Evolutionary conservation across 2,888 invertebrate species (phyloP), one percentile per base, ranked within the genome.

Genomic region (Keiferia lycopersicella): DNA sequence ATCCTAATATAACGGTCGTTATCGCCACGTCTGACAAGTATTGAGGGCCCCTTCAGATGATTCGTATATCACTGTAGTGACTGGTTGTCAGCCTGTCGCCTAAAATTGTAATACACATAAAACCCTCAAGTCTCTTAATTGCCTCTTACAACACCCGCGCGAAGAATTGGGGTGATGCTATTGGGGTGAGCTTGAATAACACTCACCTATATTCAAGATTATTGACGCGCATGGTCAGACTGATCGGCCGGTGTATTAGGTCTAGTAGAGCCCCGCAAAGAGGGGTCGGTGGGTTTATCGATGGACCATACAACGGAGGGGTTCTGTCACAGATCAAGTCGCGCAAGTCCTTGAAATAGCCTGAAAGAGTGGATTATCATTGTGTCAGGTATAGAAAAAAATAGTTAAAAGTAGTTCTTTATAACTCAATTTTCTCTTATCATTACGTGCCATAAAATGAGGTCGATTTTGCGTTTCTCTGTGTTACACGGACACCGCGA

Each of bases 171-270:
- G n/a, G n/a, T n/a, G n/a, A 26, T 6, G 26, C 26, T 26, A 26
- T 26, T 26, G 26, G 26, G 26, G 2, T 6, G 3, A 26, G 26
- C 6, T 26, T 3, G 1, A 34, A 58, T 30, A 14, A 0, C 4
- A 92, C 87, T 80, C 87, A 92, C 80, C 92, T 88, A 74, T 93
- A 94, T 56, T 92, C 86, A 56, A 87, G 77, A 62, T 86, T 75
- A 66, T 87, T 79, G 16, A 86, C 72, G 68, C 80, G 79, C 69
- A 92, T 84, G 58, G 94, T 90, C 67, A 95, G 88, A 39, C 92
- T 88, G 64, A 98, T 88, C 0, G 98, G 97, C 69, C 96, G 93
- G 73, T 95, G 93, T 65, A 98, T 93, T 76, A 98, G 93, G 73
- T 95, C 94, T 64, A 96, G 86, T 1, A 97, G 88, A 67, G 95